phyloP scores from a whole-genome alignment of 1,140 invertebrate genomes.

The Philopotamus ludificatus region DNA sequence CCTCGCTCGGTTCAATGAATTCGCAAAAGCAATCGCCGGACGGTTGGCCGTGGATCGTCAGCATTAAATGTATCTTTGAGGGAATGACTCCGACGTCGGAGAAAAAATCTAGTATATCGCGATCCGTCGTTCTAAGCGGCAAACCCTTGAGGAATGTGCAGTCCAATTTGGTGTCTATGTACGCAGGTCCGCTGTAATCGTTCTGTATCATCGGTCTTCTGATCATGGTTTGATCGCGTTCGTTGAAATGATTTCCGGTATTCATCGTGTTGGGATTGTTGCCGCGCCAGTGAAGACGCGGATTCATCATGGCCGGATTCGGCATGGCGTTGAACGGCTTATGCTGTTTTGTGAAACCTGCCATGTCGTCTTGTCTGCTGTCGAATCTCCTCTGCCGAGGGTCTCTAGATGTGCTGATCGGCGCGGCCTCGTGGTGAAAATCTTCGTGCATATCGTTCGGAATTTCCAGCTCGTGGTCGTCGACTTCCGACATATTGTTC shows the following conservation, averaged over 20 bases:
- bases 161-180: slow-evolving; percentile 46
- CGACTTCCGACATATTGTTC: slow-evolving; percentile 45
- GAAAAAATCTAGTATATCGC: slow-evolving; percentile 80
- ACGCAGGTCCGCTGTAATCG: not conserved
- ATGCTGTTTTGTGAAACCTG: slow-evolving; percentile 10
- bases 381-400: slow-evolving; percentile 39
- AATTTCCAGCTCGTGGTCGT: slow-evolving; percentile 12
- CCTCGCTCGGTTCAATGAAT: slow-evolving; percentile 69
- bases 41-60: slow-evolving; percentile 65
- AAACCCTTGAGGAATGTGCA: slow-evolving; percentile 74
- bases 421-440: slow-evolving; percentile 5
- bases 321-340: not conserved
- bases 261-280: slow-evolving; percentile 43
- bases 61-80: slow-evolving; percentile 73
- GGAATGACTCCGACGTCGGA: slow-evolving; percentile 73
- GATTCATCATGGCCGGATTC: slow-evolving; percentile 21
- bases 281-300: slow-evolving; percentile 43
- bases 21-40: slow-evolving; percentile 85
- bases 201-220: slow-evolving; percentile 41
- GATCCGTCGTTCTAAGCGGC: slow-evolving; percentile 70
- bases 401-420: slow-evolving; percentile 45
- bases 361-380: slow-evolving; percentile 23
- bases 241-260: slow-evolving; percentile 43
- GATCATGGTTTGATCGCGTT: slow-evolving; percentile 42
- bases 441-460: not conserved